Base-by-base conservation (phyloP, 2,113 vertebrate species). In the Acanthochromis polyacanthus region DNA sequence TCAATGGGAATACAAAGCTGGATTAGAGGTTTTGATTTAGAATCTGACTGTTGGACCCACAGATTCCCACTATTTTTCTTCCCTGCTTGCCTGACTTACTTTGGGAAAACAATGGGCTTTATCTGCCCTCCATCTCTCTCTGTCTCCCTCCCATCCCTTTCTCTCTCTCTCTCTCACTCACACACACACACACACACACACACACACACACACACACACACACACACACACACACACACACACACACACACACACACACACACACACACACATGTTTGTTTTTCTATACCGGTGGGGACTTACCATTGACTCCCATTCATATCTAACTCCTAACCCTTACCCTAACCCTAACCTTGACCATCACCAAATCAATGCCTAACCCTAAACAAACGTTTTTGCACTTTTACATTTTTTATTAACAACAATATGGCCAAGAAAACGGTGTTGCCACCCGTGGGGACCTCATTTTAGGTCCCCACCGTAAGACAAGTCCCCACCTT, bases 41-140 rank as follows among this genome's bases (percentile, higher is more conserved):
- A 57, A 28, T 43, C 19, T 68, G 48, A 30, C 30, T 30, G 30
- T 30, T 30, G 30, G 30, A 30, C 30, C 30, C 30, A 43, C n/a
- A 75, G 55, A 64, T 7, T 53, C 40, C 9, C 57, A 62, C 36
- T 60, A 73, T 57, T 63, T 28, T 30, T n/a, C 71, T n/a, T 66
- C 57, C 40, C 7, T 48, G 30, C 6, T 58, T 32, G 10, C 62
- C 71, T 60, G 1, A 65, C 30, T 74, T 5, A 74, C 12, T 74
- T 25, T 70, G 51, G 22, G 20, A 46, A 58, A 50, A 55, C 32
- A 55, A 30, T 30, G 9, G 9, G 51, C 45, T 60, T 20, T 58
- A 66, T 71, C 58, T 80, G 60, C 43, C 28, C 50, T 69, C 19
- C 20, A n/a, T 72, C 43, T 72, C 48, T 61, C 57, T 78, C 32